Conservation (phyloP, 2,113 vertebrate species). For the Rhodinocichla rosea region DNA sequence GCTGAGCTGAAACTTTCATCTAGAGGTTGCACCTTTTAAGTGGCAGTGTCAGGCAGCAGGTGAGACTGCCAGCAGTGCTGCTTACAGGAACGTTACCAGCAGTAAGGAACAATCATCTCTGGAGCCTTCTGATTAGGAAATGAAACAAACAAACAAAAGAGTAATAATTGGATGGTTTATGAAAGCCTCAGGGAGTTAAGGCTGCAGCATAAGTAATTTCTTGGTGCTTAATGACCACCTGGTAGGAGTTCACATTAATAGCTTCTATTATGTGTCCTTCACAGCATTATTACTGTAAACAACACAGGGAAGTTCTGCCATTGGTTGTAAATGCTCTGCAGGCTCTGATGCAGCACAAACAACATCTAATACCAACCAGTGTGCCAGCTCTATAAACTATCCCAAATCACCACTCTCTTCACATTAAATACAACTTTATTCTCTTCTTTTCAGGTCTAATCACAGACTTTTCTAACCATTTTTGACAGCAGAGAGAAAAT, state of each 20-base stretch:
- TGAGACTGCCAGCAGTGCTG: neutral
- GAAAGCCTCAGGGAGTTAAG: neutral
- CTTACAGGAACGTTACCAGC: neutral
- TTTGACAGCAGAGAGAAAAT: neutral
- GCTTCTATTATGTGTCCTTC: neutral
- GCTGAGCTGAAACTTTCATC: neutral
- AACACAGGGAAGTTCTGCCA: neutral
- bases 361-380: neutral
- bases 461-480: neutral
- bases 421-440: neutral
- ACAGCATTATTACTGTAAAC: neutral
- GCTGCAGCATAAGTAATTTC: neutral
- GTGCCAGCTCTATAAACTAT: neutral
- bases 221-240: constrained; percentile 2
- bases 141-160: neutral
- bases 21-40: neutral
- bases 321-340: neutral
- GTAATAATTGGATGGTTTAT: neutral
- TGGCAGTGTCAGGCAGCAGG: neutral
- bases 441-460: neutral
- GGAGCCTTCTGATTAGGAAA: neutral
- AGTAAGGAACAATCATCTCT: neutral
- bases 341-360: neutral
- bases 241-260: neutral
- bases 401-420: neutral